Base-by-base conservation (phyloP, 2,888 invertebrate species). In the Entomobrya proxima region DNA sequence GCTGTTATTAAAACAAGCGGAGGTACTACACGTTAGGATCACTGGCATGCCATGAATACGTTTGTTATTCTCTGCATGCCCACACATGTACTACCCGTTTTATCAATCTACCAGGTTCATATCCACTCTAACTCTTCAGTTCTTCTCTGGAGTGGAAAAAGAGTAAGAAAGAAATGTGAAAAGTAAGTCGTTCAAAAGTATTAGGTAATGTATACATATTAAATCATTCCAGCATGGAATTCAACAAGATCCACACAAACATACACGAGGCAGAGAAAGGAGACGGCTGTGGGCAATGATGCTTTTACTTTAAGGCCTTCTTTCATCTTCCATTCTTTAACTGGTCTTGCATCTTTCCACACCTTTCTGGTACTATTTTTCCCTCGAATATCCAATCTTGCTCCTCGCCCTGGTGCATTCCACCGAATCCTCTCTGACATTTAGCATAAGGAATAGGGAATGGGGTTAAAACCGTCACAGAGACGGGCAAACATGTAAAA, bases 311-410 rank as follows among this genome's bases (percentile, higher is more conserved):
- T 27, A 24, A 11, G 40, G n/a, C 30, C 61, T 58, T 40, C 40
- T 67, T 67, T 67, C 40, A 67, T 37, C 67, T 67, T 61, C 35
- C 55, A 4, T n/a, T n/a, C n/a, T n/a, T n/a, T n/a, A n/a, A n/a
- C n/a, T n/a, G n/a, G n/a, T n/a, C n/a, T n/a, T n/a, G n/a, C 44
- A 40, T 40, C 44, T 64, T 72, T 72, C 50, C 50, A 72, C 72
- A 72, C 72, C 32, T 72, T 72, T 72, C 27, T 18, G 47, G 50
- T 9, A 50, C 50, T 47, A 30, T 50, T 72, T 50, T 30, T 21
- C 2, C 32, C 27, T 32, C n/a, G 18, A 47, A 72, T 72, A 47
- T 50, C 50, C 30, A 47, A 30, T 32, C 27, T 30, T 47, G 32
- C 50, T 32, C 7, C 44, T 11, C 44, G 15, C 44, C 44, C 30